These are phyloP conservation scores for Tapirus terrestris DNA, from an alignment of 2,113 vertebrate species.

Conservation along the genomic window DNA sequence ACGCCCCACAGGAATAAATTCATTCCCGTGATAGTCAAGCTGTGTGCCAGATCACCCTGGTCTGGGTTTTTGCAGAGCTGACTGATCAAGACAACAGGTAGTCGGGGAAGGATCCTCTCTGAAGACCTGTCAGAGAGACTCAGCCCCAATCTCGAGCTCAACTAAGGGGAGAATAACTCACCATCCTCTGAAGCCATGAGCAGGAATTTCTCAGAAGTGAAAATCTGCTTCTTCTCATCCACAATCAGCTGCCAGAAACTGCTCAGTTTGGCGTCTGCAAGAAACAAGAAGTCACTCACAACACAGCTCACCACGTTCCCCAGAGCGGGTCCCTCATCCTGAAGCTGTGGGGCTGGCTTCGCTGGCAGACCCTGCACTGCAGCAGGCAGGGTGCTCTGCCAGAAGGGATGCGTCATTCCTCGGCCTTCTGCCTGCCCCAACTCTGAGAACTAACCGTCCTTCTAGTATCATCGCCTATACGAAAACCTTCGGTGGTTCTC, in stretches of 20 bases:
- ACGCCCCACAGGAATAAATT: background rate
- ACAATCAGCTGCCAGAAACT: conserved; percentile 95
- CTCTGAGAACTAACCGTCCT: background rate
- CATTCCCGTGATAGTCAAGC: background rate
- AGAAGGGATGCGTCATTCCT: background rate
- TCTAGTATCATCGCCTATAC: background rate
- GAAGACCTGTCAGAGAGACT: background rate
- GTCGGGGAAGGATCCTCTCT: background rate
- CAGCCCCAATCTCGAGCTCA: background rate
- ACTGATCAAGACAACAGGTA: background rate
- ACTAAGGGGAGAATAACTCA: conserved; percentile 79
- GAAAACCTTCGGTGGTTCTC: background rate
- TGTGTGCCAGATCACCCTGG: background rate
- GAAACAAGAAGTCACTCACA: conserved; percentile 43
- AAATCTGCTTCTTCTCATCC: conserved; percentile 96
- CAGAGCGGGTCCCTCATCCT: background rate
- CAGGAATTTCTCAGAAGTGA: conserved; percentile 98
- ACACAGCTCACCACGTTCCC: background rate
- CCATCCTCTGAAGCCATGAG: conserved; percentile 94
- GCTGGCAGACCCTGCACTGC: background rate
- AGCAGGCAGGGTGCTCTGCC: background rate
- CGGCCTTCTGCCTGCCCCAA: background rate
- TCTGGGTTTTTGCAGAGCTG: background rate
- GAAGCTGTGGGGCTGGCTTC: background rate
- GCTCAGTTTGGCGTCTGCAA: conserved; percentile 92